Evolutionary conservation across 1,140 invertebrate genomes (phyloP).

Genomic region (Drosophila pallidifrons): DNA sequence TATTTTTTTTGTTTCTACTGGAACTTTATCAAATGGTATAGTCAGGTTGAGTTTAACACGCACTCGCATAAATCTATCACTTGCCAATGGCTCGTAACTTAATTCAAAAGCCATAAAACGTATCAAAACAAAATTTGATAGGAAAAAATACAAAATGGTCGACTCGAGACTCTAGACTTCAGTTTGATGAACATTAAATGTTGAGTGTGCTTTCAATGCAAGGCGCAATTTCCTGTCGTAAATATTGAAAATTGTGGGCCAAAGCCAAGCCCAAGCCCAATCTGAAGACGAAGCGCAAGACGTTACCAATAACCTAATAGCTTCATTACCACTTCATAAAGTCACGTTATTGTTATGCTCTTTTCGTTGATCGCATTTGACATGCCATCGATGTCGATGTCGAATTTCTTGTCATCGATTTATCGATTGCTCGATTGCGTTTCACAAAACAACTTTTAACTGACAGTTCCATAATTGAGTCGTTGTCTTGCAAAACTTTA

Average conservation of each 20-base stretch:
- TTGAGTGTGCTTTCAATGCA: slow-evolving; percentile 64
- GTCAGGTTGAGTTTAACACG: slow-evolving; percentile 47
- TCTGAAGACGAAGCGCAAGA: slow-evolving; percentile 4
- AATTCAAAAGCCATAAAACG: slow-evolving; percentile 67
- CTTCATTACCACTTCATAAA: slow-evolving; percentile 83
- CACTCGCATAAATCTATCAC: slow-evolving; percentile 73
- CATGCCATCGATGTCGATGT: slow-evolving; percentile 40
- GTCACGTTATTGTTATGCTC: slow-evolving; percentile 77
- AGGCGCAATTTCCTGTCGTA: slow-evolving; percentile 80
- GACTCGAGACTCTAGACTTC: not conserved
- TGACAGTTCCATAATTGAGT: slow-evolving; percentile 73
- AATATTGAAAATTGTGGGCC: slow-evolving; percentile 76
- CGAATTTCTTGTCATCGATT: slow-evolving; percentile 25
- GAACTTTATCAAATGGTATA: not conserved
- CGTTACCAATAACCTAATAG: slow-evolving; percentile 65
- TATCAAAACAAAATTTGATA: slow-evolving; percentile 17
- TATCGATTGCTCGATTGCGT: slow-evolving; percentile 38
- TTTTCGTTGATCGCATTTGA: slow-evolving; percentile 27
- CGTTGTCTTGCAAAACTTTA: slow-evolving; percentile 56
- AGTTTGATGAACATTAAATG: slow-evolving; percentile 12
- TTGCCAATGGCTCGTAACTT: slow-evolving; percentile 43
- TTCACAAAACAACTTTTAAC: slow-evolving; percentile 18
- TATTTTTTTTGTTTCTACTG: not conserved
- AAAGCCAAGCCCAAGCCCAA: slow-evolving; percentile 52
- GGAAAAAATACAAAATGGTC: slow-evolving; percentile 52